Evolutionary conservation across 2,113 vertebrate genomes (phyloP), one percentile per base, ranked within the genome.

Genomic region (Lepus americanus): DNA sequence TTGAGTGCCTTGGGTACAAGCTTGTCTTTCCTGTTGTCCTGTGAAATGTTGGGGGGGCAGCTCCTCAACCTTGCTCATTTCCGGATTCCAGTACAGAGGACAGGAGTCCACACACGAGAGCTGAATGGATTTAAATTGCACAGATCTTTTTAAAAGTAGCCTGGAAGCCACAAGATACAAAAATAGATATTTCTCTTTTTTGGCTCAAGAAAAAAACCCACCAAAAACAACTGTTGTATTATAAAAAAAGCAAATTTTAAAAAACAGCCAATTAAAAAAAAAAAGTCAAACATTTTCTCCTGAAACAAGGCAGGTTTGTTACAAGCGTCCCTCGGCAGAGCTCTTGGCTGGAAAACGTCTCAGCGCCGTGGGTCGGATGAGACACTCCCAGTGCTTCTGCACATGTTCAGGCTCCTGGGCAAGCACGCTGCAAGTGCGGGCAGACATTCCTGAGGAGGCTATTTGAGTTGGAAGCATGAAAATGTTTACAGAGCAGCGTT

Each of bases 281-380:
- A 20, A 67, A 7, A 20, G 31, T 8, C 77, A 82, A 88, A 29
- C 9, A 6, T 33, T 66, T n/a, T 53, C 27, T 90, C 49, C 59
- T 81, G 67, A 92, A 94, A 83, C 36, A 96, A 90, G 25, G 79
- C 64, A 53, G 25, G 36, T 36, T 79, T 84, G 36, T 94, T 51
- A 16, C 3, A 13, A 64, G 51, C 23, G 9, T 25, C 64, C 39
- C 14, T 81, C 27, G 17, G 23, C 36, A 23, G 17, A 81, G 19
- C 63, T 33, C 31, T 25, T n/a, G 53, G 53, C 80, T 96, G 72
- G 94, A 96, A 96, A 80, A 51, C 66, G 90, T 90, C 83, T 89
- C 94, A 93, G 72, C 2, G 0, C 2, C 12, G n/a, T 74, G 82
- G 63, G 55, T 61, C 80, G 64, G 64, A 29, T 6, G 51, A 83